Conservation (phyloP, 2,888 invertebrate species). For the Sialis fuliginosa region DNA sequence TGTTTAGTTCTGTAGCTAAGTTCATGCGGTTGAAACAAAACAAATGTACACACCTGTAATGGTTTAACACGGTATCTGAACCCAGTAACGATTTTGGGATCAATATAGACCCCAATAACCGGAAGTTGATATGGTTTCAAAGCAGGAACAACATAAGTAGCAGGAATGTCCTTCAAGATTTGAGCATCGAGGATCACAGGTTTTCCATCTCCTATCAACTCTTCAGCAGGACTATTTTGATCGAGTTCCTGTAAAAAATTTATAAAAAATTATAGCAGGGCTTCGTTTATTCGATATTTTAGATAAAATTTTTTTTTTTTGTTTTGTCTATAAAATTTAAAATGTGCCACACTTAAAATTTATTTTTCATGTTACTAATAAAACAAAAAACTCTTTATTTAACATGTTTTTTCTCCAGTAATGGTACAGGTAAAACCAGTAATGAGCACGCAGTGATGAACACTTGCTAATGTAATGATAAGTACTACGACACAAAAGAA, state of each 20-base stretch:
- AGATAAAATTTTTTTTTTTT: neutral
- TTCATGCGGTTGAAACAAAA: neutral
- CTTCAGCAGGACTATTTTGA: neutral
- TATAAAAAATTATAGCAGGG: neutral
- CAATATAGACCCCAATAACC: slow-evolving; percentile 54
- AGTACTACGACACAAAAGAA: too few species aligned
- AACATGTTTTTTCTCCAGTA: too few species aligned
- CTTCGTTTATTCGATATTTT: neutral
- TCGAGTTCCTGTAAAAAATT: slow-evolving; percentile 1
- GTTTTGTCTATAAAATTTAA: neutral
- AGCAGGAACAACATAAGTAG: slow-evolving; percentile 40
- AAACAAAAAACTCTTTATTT: too few species aligned
- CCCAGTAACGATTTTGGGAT: slow-evolving; percentile 51
- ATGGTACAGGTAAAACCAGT: too few species aligned
- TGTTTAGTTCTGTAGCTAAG: slow-evolving; percentile 1
- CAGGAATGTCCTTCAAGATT: slow-evolving; percentile 44
- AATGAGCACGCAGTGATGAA: too few species aligned
- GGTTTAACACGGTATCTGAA: slow-evolving; percentile 57
- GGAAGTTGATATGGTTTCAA: slow-evolving; percentile 45
- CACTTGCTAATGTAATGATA: too few species aligned
- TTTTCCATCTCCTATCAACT: slow-evolving; percentile 2
- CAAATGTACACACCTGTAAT: slow-evolving; percentile 29
- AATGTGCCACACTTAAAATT: neutral
- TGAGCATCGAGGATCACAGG: slow-evolving; percentile 33
- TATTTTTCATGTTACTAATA: too few species aligned